Conservation (phyloP, 2,113 vertebrate species). For the Coturnix japonica region DNA sequence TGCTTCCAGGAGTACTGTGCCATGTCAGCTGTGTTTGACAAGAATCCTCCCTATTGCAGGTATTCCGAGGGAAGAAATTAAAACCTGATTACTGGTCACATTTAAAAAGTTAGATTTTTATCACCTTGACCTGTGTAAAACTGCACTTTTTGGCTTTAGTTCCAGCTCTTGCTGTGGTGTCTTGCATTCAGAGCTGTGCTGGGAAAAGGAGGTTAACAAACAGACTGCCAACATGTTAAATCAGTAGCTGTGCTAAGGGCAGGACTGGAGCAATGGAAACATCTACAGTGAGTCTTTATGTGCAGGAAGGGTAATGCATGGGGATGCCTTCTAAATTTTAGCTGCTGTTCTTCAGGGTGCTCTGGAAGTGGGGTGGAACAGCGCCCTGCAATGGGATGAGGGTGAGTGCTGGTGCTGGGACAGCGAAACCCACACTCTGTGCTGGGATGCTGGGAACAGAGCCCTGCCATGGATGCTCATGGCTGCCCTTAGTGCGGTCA, state of each 20-base stretch:
- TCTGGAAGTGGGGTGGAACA: neutral
- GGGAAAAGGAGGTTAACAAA: neutral
- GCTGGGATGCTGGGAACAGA: neutral
- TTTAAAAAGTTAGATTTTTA: neutral
- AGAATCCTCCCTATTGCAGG: neutral
- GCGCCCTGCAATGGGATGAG: neutral
- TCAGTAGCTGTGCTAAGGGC: neutral
- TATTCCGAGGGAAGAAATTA: neutral
- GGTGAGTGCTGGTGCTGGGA: neutral
- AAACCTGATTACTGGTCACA: neutral
- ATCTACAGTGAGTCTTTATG: accelerated
- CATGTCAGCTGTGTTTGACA: neutral
- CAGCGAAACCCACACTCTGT: neutral
- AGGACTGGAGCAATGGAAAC: neutral
- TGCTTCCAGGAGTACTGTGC: neutral
- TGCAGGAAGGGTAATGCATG: accelerated
- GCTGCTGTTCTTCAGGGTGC: neutral
- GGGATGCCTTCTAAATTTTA: too few species aligned
- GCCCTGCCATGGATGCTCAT: accelerated
- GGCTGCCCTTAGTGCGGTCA: neutral
- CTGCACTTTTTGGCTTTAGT: neutral
- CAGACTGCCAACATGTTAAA: neutral
- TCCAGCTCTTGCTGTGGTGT: neutral
- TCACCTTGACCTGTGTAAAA: neutral
- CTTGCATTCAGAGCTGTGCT: neutral